These are phyloP conservation scores for Minunthozetes semirufus DNA, from an alignment of 2,888 invertebrate genomes.

Conservation along the genomic window DNA sequence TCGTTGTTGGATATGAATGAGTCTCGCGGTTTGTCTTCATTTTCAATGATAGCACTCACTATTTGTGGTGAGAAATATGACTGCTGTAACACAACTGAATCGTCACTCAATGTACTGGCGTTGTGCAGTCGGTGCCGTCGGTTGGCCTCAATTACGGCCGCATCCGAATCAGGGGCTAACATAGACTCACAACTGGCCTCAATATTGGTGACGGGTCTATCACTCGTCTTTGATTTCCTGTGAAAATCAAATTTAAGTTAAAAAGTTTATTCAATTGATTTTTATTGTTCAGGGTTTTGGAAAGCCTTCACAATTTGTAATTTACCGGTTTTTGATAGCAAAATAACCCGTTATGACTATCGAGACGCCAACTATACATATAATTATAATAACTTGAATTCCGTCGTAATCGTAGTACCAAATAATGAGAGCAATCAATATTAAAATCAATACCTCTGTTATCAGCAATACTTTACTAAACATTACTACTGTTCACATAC, in stretches of 20 bases:
- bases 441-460: not conserved
- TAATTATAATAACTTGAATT: not conserved
- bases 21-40: not conserved
- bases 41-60: constrained; percentile 18
- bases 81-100: constrained; percentile 7
- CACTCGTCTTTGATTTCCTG: too few species aligned
- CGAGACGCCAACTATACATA: not conserved
- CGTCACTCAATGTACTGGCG: not conserved
- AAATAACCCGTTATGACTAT: constrained; percentile 1
- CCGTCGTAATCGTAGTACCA: constrained; percentile 5
- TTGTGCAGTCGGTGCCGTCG: not conserved
- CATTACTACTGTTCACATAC: not conserved
- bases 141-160: too few species aligned
- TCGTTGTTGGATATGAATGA: constrained; percentile 7
- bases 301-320: too few species aligned
- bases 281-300: too few species aligned
- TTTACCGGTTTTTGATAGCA: not conserved
- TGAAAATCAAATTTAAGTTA: not conserved
- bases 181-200: constrained; percentile 29
- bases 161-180: not conserved
- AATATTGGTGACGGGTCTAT: not conserved
- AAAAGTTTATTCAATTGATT: too few species aligned
- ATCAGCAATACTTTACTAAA: constrained; percentile 10
- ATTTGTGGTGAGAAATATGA: constrained; percentile 10
- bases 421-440: not conserved